phyloP scores from a whole-genome alignment of 2,888 invertebrate genomes.

The Pseudanteris insignis region DNA sequence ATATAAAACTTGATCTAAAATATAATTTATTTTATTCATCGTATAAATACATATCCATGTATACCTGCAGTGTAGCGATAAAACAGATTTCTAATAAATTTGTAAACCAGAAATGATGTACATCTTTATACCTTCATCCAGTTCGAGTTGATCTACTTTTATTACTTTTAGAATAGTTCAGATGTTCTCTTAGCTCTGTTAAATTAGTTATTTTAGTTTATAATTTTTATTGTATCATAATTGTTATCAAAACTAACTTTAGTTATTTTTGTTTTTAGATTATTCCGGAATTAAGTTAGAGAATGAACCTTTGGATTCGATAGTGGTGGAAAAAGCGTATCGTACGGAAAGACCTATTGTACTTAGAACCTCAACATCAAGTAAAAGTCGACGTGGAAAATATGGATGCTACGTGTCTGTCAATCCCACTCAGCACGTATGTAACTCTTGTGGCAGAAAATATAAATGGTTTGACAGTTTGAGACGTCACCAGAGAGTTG shows the following conservation, averaged over 20 bases:
- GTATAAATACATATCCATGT: too few relatives aligned
- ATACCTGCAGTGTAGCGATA: too few relatives aligned
- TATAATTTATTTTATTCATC: too few relatives aligned
- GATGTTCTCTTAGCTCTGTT: too few relatives aligned
- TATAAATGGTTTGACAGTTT: conserved; percentile 66
- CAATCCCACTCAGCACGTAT: conserved; percentile 51
- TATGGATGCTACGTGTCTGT: conserved; percentile 25
- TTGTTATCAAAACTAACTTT: background rate
- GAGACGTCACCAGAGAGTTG: conserved; percentile 66
- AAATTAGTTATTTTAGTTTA: too few relatives aligned
- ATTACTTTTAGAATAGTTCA: too few relatives aligned
- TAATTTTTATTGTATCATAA: too few relatives aligned
- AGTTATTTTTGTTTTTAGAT: conserved; percentile 22
- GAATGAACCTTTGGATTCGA: background rate
- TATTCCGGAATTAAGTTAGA: conserved; percentile 3
- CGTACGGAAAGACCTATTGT: conserved; percentile 1
- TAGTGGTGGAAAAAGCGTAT: background rate
- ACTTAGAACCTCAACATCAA: background rate
- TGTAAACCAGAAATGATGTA: too few relatives aligned
- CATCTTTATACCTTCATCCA: too few relatives aligned
- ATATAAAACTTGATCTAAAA: too few relatives aligned
- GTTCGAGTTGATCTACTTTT: too few relatives aligned
- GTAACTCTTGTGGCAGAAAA: conserved; percentile 60
- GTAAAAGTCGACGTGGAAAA: conserved; percentile 18
- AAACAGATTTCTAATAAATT: too few relatives aligned